These are phyloP conservation scores for Cremastinae sp. DNA, from an alignment of 2,888 invertebrate genomes.

Conservation along the genomic window DNA sequence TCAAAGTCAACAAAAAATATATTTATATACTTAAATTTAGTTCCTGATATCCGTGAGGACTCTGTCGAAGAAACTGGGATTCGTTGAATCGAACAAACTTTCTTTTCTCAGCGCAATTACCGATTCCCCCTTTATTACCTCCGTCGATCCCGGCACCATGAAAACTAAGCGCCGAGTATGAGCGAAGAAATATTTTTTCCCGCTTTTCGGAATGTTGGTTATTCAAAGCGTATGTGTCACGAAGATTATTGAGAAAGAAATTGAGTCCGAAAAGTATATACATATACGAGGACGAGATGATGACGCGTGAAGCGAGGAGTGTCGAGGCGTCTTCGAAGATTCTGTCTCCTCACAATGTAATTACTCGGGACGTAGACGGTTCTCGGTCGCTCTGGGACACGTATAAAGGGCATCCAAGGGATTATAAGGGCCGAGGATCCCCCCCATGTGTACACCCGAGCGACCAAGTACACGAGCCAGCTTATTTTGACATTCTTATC, in stretches of 20 bases:
- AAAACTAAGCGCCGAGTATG: background rate
- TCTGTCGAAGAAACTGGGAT: too few species aligned
- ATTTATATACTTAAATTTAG: too few species aligned
- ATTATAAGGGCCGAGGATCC: slow-evolving; percentile 43
- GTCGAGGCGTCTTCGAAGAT: slow-evolving; percentile 49
- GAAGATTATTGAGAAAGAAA: slow-evolving; percentile 17
- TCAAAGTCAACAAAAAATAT: too few species aligned
- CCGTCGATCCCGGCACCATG: too few species aligned
- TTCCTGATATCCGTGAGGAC: too few species aligned
- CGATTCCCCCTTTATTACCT: too few species aligned
- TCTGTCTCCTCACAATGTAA: slow-evolving; percentile 76
- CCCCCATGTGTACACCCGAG: slow-evolving; percentile 20
- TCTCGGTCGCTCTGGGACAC: slow-evolving; percentile 19
- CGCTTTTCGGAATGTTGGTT: slow-evolving; percentile 12
- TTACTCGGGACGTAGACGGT: slow-evolving; percentile 72
- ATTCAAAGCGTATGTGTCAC: background rate
- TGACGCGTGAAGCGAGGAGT: slow-evolving; percentile 33
- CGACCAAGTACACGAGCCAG: slow-evolving; percentile 66
- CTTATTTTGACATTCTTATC: slow-evolving; percentile 80
- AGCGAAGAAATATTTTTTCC: slow-evolving; percentile 13
- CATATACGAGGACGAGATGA: slow-evolving; percentile 45
- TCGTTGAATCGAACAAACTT: too few species aligned
- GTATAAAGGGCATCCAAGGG: slow-evolving; percentile 44
- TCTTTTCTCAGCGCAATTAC: too few species aligned
- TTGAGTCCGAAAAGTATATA: background rate